Conservation (phyloP, 2,797 vertebrate species). For the Masticophis lateralis region DNA sequence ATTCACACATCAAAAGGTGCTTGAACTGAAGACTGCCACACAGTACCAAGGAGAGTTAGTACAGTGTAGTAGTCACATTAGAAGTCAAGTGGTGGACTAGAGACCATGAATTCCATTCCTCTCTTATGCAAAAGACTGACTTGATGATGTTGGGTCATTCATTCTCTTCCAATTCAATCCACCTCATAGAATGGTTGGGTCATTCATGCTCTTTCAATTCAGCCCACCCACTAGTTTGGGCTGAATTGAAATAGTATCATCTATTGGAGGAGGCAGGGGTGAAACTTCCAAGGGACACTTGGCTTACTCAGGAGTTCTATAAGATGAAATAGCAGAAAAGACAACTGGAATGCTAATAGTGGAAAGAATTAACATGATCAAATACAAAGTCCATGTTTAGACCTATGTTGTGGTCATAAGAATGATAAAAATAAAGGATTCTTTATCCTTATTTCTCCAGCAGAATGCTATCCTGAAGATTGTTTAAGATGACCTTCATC, state of each 20-base stretch:
- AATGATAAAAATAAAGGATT: background rate
- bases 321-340: background rate
- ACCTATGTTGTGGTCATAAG: background rate
- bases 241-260: background rate
- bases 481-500: background rate
- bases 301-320: background rate
- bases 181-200: background rate
- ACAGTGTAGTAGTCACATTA: background rate
- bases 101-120: background rate
- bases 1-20: background rate
- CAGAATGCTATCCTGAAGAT: background rate
- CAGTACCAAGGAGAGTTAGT: background rate
- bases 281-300: background rate
- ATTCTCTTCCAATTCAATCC: background rate
- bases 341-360: background rate
- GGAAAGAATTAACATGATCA: background rate
- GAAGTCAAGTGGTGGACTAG: background rate
- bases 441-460: background rate
- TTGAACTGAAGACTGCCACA: background rate
- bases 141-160: background rate
- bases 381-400: background rate
- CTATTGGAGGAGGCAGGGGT: background rate
- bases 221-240: background rate
- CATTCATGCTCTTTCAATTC: background rate
- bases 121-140: background rate